Percentiles rank a stretch among this genome's conserved stretches.
Evolutionary conservation across 2,888 invertebrate genomes (phyloP).

Genomic region (Matsumyia berberina): DNA sequence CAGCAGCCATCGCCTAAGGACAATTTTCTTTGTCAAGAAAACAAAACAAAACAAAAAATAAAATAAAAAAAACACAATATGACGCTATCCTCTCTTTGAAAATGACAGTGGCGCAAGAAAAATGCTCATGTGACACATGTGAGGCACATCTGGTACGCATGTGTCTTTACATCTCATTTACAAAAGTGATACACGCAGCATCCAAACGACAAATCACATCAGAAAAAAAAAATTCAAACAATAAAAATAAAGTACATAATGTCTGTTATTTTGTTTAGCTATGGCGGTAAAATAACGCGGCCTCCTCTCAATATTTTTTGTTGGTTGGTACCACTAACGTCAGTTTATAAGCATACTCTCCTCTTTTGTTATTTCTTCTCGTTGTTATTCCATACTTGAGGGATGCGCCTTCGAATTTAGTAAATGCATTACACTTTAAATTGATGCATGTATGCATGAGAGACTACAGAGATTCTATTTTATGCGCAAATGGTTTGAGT

Average conservation of each 20-base stretch:
- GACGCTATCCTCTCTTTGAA: not conserved
- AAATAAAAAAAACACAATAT: not conserved
- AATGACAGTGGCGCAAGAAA: not conserved
- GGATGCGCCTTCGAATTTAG: not conserved
- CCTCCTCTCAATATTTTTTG: not conserved
- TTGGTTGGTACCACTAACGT: constrained; percentile 20
- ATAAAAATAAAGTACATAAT: constrained; percentile 43
- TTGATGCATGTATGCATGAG: not conserved
- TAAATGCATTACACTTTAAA: constrained; percentile 13
- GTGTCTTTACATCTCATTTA: constrained; percentile 54
- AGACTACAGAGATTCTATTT: not conserved
- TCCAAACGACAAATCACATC: not conserved
- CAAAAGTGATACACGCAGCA: constrained; percentile 31
- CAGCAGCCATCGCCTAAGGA: not conserved
- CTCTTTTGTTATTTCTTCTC: not conserved
- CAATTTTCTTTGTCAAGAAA: constrained; percentile 8
- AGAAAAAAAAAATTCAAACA: constrained; percentile 10
- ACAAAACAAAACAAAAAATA: not conserved
- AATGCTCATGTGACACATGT: constrained; percentile 43
- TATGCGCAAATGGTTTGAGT: not conserved
- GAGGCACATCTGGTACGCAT: constrained; percentile 57
- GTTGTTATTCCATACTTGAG: not conserved
- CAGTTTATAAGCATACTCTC: constrained; percentile 3
- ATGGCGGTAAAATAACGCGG: constrained; percentile 15
- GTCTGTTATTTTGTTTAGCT: constrained; percentile 17